Evolutionary conservation across 92 coral and sea anemone genomes (phyloP).

Genomic region (Diadumene lineata): DNA sequence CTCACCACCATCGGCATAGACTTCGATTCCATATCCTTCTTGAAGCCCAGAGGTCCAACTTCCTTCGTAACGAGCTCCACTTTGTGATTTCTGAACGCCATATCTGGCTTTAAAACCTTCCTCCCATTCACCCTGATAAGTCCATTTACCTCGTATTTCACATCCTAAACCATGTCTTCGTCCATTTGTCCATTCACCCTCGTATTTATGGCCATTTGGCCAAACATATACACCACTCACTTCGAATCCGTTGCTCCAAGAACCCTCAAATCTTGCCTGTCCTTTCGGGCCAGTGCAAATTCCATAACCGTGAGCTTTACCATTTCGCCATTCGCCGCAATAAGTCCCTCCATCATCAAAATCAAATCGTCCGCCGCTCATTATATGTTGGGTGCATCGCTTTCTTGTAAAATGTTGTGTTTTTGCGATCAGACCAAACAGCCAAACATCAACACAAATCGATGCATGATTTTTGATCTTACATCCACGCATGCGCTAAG

Average conservation of each 20-base stretch:
- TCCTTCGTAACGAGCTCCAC: slow-evolving; percentile 87
- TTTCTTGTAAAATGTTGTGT: slow-evolving; percentile 34
- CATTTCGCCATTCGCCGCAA: slow-evolving; percentile 89
- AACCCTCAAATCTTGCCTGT: slow-evolving; percentile 90
- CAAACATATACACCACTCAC: slow-evolving; percentile 88
- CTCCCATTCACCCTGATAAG: slow-evolving; percentile 89
- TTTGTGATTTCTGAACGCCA: slow-evolving; percentile 76
- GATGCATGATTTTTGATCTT: slow-evolving; percentile 22
- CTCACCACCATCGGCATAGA: slow-evolving; percentile 86
- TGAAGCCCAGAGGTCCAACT: slow-evolving; percentile 94
- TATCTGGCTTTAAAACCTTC: slow-evolving; percentile 88
- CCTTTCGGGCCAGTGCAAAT: slow-evolving; percentile 94
- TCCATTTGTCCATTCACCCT: slow-evolving; percentile 85
- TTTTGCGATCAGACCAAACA: slow-evolving; percentile 16
- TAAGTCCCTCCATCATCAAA: slow-evolving; percentile 96
- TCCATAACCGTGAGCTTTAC: slow-evolving; percentile 90
- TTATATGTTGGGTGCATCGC: slow-evolving; percentile 80
- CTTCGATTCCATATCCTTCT: slow-evolving; percentile 88
- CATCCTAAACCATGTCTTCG: slow-evolving; percentile 86
- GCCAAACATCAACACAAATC: slow-evolving; percentile 18
- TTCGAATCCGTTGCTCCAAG: slow-evolving; percentile 89
- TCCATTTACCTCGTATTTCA: slow-evolving; percentile 88
- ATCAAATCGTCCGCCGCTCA: slow-evolving; percentile 96
- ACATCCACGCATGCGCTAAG: slow-evolving; percentile 35
- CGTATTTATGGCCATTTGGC: slow-evolving; percentile 87